These are phyloP conservation scores for Micropoecilia bifurca DNA, from an alignment of 2,797 vertebrate genomes.

Conservation along the genomic window DNA sequence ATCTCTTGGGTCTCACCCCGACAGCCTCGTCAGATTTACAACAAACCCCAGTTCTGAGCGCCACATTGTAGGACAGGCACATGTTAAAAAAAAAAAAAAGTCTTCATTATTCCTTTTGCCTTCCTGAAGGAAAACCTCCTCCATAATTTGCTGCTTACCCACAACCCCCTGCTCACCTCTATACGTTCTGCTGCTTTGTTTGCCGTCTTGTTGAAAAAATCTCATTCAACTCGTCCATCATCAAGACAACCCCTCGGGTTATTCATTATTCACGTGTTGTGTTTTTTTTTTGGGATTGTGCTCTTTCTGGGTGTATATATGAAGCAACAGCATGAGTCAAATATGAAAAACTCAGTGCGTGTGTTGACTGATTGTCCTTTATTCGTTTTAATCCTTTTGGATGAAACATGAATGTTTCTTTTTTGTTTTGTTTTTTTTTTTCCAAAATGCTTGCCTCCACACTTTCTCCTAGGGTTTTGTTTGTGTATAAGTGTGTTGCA, in stretches of 20 bases:
- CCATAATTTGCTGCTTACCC: slow-evolving; percentile 23
- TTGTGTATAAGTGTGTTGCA: slow-evolving; percentile 48
- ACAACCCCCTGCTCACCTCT: slow-evolving; percentile 25
- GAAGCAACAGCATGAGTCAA: background rate
- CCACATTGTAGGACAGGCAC: too few species aligned
- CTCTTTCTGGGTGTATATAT: slow-evolving; percentile 25
- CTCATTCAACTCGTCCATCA: slow-evolving; percentile 61
- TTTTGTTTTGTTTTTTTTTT: too few species aligned
- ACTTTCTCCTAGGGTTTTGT: slow-evolving; percentile 8
- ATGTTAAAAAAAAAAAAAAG: too few species aligned
- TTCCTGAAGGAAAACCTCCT: slow-evolving; percentile 5
- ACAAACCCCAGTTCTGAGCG: too few species aligned
- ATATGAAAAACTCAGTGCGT: background rate
- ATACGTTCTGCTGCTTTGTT: slow-evolving; percentile 49
- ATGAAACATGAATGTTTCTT: background rate
- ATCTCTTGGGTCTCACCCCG: too few species aligned
- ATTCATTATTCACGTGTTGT: slow-evolving; percentile 49
- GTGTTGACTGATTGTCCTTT: background rate
- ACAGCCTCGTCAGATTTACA: too few species aligned
- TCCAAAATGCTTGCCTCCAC: slow-evolving; percentile 13
- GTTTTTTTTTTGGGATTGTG: slow-evolving; percentile 21
- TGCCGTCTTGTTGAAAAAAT: slow-evolving; percentile 48
- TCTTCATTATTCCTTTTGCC: background rate
- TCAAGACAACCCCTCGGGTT: slow-evolving; percentile 60
- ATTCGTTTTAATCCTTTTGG: background rate